Percentiles rank a stretch among this genome's conserved stretches.
Evolutionary conservation across 1,140 invertebrate genomes (phyloP).

Genomic region (Penaeus indicus): DNA sequence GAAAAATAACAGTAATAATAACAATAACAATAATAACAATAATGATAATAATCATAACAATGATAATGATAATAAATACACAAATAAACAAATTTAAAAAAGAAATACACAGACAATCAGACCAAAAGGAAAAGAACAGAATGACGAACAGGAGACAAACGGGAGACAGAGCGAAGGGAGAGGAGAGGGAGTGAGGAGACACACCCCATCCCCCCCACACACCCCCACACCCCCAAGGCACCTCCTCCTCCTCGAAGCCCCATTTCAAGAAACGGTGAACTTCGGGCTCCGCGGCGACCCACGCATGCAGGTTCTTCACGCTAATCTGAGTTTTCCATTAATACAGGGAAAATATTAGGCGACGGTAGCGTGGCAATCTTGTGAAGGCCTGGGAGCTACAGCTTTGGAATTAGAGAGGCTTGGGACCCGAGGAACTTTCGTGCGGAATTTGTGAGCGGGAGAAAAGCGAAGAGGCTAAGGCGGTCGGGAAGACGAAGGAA

Average conservation of each 20-base stretch:
- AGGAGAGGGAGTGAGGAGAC: neutral
- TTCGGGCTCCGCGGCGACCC: neutral
- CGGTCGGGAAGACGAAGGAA: neutral
- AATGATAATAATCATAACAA: no score
- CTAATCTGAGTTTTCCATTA: conserved; percentile 61
- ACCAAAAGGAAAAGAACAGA: no score
- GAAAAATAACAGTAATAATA: no score
- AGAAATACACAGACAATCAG: no score
- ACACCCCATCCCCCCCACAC: neutral
- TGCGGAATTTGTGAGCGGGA: neutral
- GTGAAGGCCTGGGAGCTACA: conserved; percentile 12
- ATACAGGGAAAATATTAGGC: conserved; percentile 38
- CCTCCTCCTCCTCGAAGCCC: neutral
- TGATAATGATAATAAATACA: no score
- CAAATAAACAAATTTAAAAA: no score
- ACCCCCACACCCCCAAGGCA: neutral
- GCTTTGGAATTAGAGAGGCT: no score
- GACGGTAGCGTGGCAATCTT: conserved; percentile 35
- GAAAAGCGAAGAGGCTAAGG: neutral
- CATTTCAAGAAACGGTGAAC: neutral
- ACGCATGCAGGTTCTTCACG: conserved; percentile 56
- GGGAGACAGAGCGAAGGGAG: neutral
- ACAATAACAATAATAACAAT: no score
- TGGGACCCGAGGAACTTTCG: neutral
- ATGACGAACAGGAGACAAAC: neutral